Percentiles rank a stretch among this genome's conserved stretches.
phyloP scores from a whole-genome alignment of 2,797 vertebrate genomes.

The Phrynocephalus vlangalii region DNA sequence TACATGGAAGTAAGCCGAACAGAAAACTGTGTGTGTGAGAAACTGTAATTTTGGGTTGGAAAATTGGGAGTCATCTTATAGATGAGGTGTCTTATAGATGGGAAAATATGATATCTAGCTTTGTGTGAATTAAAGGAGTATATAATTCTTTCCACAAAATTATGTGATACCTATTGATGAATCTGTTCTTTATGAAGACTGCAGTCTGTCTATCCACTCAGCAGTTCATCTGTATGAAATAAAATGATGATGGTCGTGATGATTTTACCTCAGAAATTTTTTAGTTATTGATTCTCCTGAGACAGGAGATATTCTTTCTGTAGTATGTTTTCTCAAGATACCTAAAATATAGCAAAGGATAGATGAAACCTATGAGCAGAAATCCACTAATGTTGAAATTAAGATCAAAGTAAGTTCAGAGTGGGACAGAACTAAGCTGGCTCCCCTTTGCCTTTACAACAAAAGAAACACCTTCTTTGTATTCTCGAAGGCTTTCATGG shows the following conservation, averaged over 20 bases:
- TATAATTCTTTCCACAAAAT: neutral
- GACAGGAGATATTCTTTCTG: neutral
- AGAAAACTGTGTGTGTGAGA: too few species aligned
- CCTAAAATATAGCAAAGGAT: neutral
- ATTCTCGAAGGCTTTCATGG: too few species aligned
- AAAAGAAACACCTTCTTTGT: neutral
- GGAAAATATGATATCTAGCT: neutral
- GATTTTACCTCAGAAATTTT: neutral
- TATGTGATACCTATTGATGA: neutral
- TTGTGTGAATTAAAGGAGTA: neutral
- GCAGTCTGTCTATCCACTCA: neutral
- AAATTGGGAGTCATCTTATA: too few species aligned
- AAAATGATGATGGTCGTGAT: too few species aligned
- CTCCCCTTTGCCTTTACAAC: too few species aligned
- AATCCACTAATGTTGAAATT: neutral
- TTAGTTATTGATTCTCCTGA: slow-evolving; percentile 2
- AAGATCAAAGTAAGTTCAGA: neutral
- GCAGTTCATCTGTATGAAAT: too few species aligned
- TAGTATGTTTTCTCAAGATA: neutral
- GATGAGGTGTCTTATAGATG: too few species aligned
- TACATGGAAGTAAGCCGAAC: too few species aligned
- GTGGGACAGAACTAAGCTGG: neutral
- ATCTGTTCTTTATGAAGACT: too few species aligned
- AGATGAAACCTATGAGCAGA: neutral
- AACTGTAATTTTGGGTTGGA: too few species aligned